Base-by-base conservation (phyloP, 1,140 invertebrate species). In the Drosophila pruinosa region DNA sequence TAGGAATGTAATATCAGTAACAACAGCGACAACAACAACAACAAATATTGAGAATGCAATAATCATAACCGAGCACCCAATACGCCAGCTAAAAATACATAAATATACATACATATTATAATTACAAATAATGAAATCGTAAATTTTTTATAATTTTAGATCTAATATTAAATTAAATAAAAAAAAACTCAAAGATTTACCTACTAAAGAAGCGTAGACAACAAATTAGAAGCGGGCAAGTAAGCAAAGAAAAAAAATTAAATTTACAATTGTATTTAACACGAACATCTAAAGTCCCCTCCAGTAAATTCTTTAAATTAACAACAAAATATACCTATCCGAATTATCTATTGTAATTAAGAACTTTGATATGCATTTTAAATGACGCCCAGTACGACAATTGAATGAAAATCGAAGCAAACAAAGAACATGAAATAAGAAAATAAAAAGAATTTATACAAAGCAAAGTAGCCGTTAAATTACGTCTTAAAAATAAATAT, bases 301-400 rank as follows among this genome's bases (percentile, higher is more conserved):
- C 62, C 62, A 72, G 47, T 57, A 64, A 65, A 24, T 65, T 71
- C 56, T 63, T 63, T 45, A 48, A 65, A 70, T 28, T 64, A 62
- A 19, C 34, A 15, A 15, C 41, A 48, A 59, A 22, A 47, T 41
- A 72, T 53, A 48, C 47, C 36, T 67, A 67, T 47, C 12, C 53
- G 38, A 59, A 58, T 48, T 71, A 31, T 71, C 38, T 47, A 67
- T 50, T 72, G 63, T 72, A 72, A 67, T 59, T 72, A 72, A 85
- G 76, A 86, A 80, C 76, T 85, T 85, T 85, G 80, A 85, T 85
- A 85, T 81, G 81, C 81, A 86, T 85, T 85, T 86, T 86, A 80
- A 83, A 85, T 59, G 47, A 77, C 73, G 81, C 81, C 81, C 81
- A 70, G 56, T 52, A 79, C 54, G 50, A 75, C 64, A 75, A 57